Evolutionary conservation across 1,140 invertebrate species (phyloP).

Genomic region (Hycleus cichorii): DNA sequence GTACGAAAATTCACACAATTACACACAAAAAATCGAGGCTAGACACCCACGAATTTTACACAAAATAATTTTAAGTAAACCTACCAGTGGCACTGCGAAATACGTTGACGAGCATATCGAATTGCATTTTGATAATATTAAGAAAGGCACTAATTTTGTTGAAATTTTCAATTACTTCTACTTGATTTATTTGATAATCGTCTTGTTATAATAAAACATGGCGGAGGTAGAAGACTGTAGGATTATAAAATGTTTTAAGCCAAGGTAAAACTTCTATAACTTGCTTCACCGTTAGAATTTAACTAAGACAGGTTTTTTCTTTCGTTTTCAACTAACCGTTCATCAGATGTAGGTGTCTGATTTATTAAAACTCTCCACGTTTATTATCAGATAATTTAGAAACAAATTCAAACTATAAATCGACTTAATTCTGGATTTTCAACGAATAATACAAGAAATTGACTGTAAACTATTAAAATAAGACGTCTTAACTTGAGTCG

Average conservation of each 20-base stretch:
- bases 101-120: slow-evolving; percentile 37
- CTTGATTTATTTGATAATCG: background rate
- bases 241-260: slow-evolving; percentile 1
- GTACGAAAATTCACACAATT: slow-evolving; percentile 35
- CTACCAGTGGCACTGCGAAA: slow-evolving; percentile 36
- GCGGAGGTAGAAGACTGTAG: slow-evolving; percentile 11
- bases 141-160: background rate
- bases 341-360: slow-evolving; percentile 8
- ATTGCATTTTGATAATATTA: slow-evolving; percentile 27
- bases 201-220: slow-evolving; percentile 8
- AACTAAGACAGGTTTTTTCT: slow-evolving; percentile 10
- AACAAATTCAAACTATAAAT: no score
- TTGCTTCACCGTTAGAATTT: slow-evolving; percentile 25
- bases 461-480: no score
- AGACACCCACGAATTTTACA: background rate
- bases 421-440: no score
- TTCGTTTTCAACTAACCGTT: background rate
- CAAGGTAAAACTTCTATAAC: slow-evolving; percentile 14
- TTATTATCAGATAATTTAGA: no score
- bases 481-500: no score
- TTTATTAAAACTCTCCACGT: no score
- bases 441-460: no score
- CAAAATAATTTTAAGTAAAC: background rate
- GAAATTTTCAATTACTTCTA: background rate
- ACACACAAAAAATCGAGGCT: background rate